These are phyloP conservation scores for Aporophyla nigra DNA, from an alignment of 2,888 invertebrate species.

Conservation along the genomic window DNA sequence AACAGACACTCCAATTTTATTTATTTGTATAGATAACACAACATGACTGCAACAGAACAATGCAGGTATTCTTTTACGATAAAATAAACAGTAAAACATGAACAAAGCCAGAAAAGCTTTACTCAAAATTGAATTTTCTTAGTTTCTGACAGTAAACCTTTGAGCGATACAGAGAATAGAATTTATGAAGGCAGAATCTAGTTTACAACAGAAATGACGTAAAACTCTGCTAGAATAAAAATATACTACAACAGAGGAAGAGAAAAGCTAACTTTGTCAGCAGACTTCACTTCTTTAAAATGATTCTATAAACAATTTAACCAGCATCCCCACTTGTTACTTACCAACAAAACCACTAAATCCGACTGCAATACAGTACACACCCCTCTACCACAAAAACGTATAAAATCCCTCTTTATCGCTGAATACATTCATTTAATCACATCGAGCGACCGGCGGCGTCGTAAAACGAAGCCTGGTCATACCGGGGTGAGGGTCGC, in stretches of 20 bases:
- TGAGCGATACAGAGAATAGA: conserved; percentile 16
- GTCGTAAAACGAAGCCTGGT: conserved; percentile 74
- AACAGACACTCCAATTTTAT: too few relatives aligned
- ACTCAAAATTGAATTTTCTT: conserved; percentile 26
- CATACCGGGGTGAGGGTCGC: conserved; percentile 55
- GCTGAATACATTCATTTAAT: conserved; percentile 78
- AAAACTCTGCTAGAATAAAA: neutral
- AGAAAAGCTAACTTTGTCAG: neutral
- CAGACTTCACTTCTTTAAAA: neutral
- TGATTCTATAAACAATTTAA: neutral
- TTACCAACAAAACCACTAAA: conserved; percentile 36
- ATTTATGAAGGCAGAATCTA: conserved; percentile 6
- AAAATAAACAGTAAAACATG: conserved; percentile 4
- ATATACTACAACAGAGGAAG: neutral
- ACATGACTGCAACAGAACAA: neutral
- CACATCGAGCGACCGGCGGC: conserved; percentile 73
- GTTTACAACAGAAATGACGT: conserved; percentile 11
- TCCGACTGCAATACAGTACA: conserved; percentile 54
- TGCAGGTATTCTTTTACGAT: neutral
- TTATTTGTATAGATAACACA: neutral
- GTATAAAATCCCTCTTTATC: conserved; percentile 74
- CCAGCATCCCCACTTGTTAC: conserved; percentile 25
- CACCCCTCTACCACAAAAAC: conserved; percentile 65
- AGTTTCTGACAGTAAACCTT: conserved; percentile 5
- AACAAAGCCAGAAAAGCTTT: conserved; percentile 10